Conservation (phyloP, 2,888 invertebrate genomes). For the Parnassius orleans region DNA sequence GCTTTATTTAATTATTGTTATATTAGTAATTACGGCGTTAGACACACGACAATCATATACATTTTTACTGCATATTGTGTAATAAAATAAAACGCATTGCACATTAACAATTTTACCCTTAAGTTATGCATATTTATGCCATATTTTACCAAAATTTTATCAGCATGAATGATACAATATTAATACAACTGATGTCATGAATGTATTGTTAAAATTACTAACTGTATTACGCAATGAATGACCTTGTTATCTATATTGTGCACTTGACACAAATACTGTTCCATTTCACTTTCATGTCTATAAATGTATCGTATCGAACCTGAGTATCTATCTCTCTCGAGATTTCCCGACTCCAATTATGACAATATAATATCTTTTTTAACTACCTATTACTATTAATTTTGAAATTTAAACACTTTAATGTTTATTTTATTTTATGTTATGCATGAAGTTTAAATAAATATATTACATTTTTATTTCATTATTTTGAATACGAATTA, state of each 20-base stretch:
- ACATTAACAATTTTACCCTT: too few species aligned
- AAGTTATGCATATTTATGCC: too few species aligned
- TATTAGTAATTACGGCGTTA: too few species aligned
- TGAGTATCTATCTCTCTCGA: slow-evolving; percentile 34
- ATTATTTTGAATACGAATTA: too few species aligned
- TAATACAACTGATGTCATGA: neutral
- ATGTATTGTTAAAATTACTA: slow-evolving; percentile 38
- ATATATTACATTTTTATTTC: too few species aligned
- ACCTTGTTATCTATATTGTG: slow-evolving; percentile 80
- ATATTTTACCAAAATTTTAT: too few species aligned
- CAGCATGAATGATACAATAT: neutral
- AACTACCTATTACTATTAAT: slow-evolving; percentile 28
- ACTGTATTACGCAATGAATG: slow-evolving; percentile 69
- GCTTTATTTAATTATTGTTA: slow-evolving; percentile 3
- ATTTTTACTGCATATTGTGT: too few species aligned
- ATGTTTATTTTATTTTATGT: slow-evolving; percentile 10
- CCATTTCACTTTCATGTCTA: slow-evolving; percentile 78
- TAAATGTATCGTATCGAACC: slow-evolving; percentile 36
- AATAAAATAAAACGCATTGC: too few species aligned
- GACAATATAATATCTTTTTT: slow-evolving; percentile 43
- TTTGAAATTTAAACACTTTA: slow-evolving; percentile 7
- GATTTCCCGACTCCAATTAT: slow-evolving; percentile 49
- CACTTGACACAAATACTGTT: slow-evolving; percentile 79
- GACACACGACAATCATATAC: too few species aligned
- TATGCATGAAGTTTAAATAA: too few species aligned